phyloP scores from a whole-genome alignment of 2,113 vertebrate genomes.

The Carollia perspicillata region DNA sequence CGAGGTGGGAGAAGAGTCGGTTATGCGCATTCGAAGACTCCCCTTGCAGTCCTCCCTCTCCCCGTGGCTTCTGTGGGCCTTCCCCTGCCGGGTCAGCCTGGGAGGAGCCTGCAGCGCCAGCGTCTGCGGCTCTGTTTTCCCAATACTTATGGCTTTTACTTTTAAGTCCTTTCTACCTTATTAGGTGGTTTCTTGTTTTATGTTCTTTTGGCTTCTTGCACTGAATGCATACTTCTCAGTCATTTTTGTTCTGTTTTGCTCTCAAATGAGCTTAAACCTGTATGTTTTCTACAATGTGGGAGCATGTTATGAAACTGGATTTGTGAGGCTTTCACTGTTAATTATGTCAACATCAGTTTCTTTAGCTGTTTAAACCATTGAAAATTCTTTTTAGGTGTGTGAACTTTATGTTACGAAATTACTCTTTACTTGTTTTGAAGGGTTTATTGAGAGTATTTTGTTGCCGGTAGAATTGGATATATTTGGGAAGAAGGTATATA shows the following conservation, averaged over 20 bases:
- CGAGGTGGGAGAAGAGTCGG: rapidly evolving
- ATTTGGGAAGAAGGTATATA: background rate
- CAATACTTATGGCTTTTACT: background rate
- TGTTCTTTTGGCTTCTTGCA: background rate
- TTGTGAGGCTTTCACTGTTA: background rate
- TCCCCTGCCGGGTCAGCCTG: too few species aligned
- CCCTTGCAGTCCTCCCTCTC: background rate
- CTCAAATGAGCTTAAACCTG: background rate
- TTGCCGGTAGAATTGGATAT: background rate
- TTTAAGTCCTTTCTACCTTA: background rate
- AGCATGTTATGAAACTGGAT: background rate
- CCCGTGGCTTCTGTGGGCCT: rapidly evolving
- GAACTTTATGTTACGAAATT: background rate
- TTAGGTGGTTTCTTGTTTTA: background rate
- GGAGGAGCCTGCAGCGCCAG: background rate
- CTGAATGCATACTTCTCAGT: background rate
- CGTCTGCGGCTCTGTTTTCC: background rate
- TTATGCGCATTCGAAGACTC: too few species aligned
- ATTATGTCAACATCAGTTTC: background rate
- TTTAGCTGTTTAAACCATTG: background rate
- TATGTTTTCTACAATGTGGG: rapidly evolving
- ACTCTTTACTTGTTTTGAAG: background rate
- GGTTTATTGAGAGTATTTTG: background rate
- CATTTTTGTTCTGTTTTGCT: background rate
- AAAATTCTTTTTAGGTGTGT: background rate